Percentiles rank a stretch among this genome's conserved stretches.
Conservation (phyloP, 2,113 vertebrate genomes). For the Baryphthengus martii region DNA sequence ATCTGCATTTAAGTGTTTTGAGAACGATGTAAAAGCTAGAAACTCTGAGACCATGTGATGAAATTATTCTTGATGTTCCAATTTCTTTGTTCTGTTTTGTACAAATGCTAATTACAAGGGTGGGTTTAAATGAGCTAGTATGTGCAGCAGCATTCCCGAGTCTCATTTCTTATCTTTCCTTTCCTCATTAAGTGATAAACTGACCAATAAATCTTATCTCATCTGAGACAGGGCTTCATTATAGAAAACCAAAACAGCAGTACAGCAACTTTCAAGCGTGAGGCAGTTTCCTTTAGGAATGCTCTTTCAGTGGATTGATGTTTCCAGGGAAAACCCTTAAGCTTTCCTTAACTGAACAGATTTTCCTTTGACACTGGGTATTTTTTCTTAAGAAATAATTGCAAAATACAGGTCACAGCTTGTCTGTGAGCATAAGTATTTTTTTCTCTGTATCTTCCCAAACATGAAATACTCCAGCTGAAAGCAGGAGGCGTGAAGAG, state of each 20-base stretch:
- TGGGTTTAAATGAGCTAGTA: not conserved
- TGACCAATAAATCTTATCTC: not conserved
- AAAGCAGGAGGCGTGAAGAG: too few relatives aligned
- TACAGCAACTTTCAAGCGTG: not conserved
- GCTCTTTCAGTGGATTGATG: not conserved
- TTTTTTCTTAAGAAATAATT: not conserved
- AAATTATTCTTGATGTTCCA: not conserved
- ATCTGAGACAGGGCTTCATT: not conserved
- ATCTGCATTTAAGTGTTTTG: not conserved
- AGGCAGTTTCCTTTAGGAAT: not conserved
- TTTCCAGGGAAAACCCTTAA: not conserved
- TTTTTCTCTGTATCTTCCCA: too few relatives aligned
- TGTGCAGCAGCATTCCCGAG: not conserved
- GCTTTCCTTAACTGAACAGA: not conserved
- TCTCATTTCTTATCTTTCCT: conserved; percentile 3
- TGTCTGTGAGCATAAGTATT: too few relatives aligned
- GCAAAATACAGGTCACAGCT: not conserved
- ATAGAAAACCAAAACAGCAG: not conserved
- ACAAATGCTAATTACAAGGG: not conserved
- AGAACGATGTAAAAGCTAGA: not conserved
- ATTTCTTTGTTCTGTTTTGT: not conserved
- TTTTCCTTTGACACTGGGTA: not conserved
- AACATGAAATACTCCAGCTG: too few relatives aligned
- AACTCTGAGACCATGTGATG: not conserved
- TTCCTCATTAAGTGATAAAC: not conserved